Evolutionary conservation across 1,140 invertebrate species (phyloP).

Genomic region (Hyles vespertilio): DNA sequence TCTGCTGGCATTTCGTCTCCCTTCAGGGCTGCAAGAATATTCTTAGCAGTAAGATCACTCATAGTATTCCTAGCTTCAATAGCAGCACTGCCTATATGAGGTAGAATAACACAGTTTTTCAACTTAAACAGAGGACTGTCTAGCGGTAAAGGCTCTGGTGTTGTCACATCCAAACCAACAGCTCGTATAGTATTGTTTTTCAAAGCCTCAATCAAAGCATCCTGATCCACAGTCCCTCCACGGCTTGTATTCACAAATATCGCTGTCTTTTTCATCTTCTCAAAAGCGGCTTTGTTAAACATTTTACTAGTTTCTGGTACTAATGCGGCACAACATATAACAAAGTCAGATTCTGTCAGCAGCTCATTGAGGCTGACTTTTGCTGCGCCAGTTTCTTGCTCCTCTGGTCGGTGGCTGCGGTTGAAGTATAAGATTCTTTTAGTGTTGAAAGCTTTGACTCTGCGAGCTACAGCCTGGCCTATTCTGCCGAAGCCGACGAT

Average conservation of each 20-base stretch:
- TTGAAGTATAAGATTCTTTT: conserved; percentile 84
- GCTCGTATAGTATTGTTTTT: conserved; percentile 84
- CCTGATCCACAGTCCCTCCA: conserved; percentile 88
- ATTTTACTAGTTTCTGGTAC: conserved; percentile 85
- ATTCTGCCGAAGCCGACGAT: conserved; percentile 93
- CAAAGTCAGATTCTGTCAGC: conserved; percentile 85
- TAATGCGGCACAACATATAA: conserved; percentile 84
- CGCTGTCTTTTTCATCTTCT: conserved; percentile 89
- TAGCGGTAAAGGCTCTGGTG: conserved; percentile 92
- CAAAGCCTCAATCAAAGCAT: conserved; percentile 86
- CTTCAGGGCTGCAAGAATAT: conserved; percentile 88
- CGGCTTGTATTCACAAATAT: conserved; percentile 91
- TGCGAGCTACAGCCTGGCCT: conserved; percentile 83
- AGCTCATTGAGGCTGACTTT: conserved; percentile 85
- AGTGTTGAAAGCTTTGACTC: conserved; percentile 85
- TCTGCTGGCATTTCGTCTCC: conserved; percentile 81
- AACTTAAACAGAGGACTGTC: conserved; percentile 87
- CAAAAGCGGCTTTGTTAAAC: conserved; percentile 85
- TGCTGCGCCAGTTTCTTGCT: conserved; percentile 79
- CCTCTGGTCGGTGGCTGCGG: conserved; percentile 77
- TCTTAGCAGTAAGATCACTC: conserved; percentile 89
- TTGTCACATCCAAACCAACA: conserved; percentile 95
- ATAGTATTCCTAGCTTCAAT: conserved; percentile 87
- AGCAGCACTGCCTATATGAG: conserved; percentile 96
- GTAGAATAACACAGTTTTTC: conserved; percentile 90